phyloP scores from a whole-genome alignment of 2,797 vertebrate genomes.

The Neomorphus geoffroyi region DNA sequence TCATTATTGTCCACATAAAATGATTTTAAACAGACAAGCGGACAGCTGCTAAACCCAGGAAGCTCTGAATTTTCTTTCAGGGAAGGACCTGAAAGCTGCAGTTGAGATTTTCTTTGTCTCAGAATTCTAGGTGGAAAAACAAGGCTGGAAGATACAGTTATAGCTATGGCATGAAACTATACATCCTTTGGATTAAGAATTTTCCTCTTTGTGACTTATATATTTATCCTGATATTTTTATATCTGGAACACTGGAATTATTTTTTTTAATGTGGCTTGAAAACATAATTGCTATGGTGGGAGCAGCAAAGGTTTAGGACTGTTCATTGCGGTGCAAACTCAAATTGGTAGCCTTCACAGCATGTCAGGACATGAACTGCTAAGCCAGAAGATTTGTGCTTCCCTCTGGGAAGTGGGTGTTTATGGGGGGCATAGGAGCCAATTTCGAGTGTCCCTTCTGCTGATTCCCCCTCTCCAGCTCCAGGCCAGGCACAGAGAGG shows the following conservation, averaged over 20 bases:
- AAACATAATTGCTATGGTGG: neutral
- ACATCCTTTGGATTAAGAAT: neutral
- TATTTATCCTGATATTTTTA: neutral
- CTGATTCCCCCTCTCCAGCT: neutral
- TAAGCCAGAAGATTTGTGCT: rapidly evolving
- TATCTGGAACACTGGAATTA: neutral
- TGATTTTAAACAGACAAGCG: neutral
- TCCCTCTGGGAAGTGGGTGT: neutral
- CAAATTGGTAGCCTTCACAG: neutral
- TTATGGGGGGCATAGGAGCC: rapidly evolving
- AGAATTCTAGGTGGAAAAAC: neutral
- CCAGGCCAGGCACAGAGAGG: neutral
- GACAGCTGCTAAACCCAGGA: neutral
- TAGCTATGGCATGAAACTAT: neutral
- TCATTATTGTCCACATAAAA: neutral
- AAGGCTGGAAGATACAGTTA: neutral
- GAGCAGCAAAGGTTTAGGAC: neutral
- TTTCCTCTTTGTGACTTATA: neutral
- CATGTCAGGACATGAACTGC: neutral
- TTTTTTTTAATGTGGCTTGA: neutral
- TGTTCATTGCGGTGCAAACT: neutral
- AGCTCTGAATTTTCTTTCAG: neutral
- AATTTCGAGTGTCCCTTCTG: neutral
- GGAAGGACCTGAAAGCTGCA: neutral
- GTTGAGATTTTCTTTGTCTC: neutral